These are phyloP conservation scores for Drosophila obscura DNA, from an alignment of 1,140 invertebrate species.

Conservation along the genomic window DNA sequence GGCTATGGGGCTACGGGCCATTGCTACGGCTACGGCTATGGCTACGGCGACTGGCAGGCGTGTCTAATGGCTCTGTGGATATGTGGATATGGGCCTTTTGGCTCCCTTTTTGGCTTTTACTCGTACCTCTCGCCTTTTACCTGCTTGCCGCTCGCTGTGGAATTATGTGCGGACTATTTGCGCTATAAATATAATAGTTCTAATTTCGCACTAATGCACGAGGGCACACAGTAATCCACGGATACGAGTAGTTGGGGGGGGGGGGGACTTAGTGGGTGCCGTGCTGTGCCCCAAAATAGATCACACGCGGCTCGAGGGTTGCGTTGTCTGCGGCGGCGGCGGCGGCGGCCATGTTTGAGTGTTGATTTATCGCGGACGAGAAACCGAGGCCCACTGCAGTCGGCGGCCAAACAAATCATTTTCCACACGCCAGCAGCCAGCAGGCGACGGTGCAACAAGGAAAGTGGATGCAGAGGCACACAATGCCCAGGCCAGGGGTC, in stretches of 20 bases:
- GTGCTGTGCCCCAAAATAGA: too few species aligned
- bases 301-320: background rate
- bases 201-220: conserved; percentile 51
- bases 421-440: conserved; percentile 10
- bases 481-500: conserved; percentile 13
- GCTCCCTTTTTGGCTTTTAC: background rate
- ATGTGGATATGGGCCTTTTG: conserved; percentile 28
- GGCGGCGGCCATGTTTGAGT: conserved; percentile 3
- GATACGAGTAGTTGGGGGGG: background rate
- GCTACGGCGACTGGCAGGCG: conserved; percentile 30
- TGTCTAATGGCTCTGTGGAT: conserved; percentile 50
- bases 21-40: background rate
- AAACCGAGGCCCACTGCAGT: conserved; percentile 14
- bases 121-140: conserved; percentile 27
- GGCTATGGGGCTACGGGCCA: background rate
- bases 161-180: conserved; percentile 50
- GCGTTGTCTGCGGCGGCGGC: background rate
- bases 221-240: conserved; percentile 21
- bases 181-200: conserved; percentile 60
- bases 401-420: conserved; percentile 62
- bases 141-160: conserved; percentile 9
- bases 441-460: too few species aligned
- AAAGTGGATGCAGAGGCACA: conserved; percentile 6
- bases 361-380: conserved; percentile 56
- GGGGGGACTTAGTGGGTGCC: conserved; percentile 2